These are phyloP conservation scores for Caenorhabditis becei DNA, from an alignment of 2,888 invertebrate species.

Conservation along the genomic window DNA sequence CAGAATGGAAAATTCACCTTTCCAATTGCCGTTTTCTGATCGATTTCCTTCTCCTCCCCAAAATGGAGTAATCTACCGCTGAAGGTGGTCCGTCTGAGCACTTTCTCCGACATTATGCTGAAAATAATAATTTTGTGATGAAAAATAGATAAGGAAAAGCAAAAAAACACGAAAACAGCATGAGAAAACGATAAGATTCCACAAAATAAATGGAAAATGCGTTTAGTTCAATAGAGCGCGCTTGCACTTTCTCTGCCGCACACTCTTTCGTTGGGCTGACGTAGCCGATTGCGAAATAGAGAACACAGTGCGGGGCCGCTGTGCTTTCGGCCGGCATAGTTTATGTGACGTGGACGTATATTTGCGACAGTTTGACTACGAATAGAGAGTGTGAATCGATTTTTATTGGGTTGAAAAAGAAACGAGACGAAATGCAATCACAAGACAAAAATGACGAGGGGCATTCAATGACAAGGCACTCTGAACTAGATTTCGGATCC, in stretches of 20 bases:
- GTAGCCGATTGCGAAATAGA: neutral
- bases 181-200: constrained; percentile 5
- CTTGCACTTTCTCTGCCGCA: constrained; percentile 12
- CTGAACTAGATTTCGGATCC: constrained; percentile 2
- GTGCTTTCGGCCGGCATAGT: neutral
- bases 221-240: constrained; percentile 27
- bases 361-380: neutral
- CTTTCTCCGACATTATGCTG: constrained; percentile 45
- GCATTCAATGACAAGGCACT: constrained; percentile 16
- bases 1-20: constrained; percentile 12
- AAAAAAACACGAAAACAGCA: neutral
- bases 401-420: constrained; percentile 7
- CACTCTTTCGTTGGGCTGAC: constrained; percentile 14
- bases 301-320: constrained; percentile 2
- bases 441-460: constrained; percentile 10
- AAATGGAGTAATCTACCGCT: constrained; percentile 64
- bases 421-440: constrained; percentile 34
- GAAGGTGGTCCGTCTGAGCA: constrained; percentile 63
- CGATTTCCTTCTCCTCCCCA: constrained; percentile 45
- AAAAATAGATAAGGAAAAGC: neutral
- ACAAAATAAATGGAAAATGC: constrained; percentile 3
- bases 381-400: neutral
- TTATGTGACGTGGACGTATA: constrained; percentile 37
- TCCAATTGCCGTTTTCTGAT: constrained; percentile 31
- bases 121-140: constrained; percentile 5